Conservation (phyloP, 2,113 vertebrate genomes). For the Bucco capensis region DNA sequence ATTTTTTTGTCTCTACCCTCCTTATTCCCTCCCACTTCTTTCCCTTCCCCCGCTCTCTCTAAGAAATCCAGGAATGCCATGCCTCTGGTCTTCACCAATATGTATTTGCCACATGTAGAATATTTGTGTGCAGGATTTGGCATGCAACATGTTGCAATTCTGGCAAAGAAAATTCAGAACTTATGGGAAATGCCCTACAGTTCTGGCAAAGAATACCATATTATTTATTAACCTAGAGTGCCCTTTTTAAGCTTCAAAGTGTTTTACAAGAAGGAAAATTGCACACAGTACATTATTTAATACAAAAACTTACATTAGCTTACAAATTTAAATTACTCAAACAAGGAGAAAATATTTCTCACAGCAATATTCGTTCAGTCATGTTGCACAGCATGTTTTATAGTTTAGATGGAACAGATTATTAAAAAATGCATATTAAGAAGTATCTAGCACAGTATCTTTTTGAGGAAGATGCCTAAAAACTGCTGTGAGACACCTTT, state of each 20-base stretch:
- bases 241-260: slow-evolving; percentile 64
- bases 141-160: slow-evolving; percentile 42
- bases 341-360: slow-evolving; percentile 23
- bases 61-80: slow-evolving; percentile 34
- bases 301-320: slow-evolving; percentile 58
- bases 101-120: slow-evolving; percentile 19
- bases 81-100: slow-evolving; percentile 26
- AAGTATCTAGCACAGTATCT: not conserved
- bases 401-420: slow-evolving; percentile 50
- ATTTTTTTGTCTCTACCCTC: not conserved
- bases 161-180: slow-evolving; percentile 34
- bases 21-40: slow-evolving; percentile 1
- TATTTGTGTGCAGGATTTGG: slow-evolving; percentile 50
- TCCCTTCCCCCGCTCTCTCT: not conserved
- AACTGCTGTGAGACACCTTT: not conserved
- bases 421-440: slow-evolving; percentile 48
- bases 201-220: slow-evolving; percentile 47
- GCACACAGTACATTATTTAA: slow-evolving; percentile 52
- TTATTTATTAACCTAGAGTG: slow-evolving; percentile 58
- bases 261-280: slow-evolving; percentile 53
- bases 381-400: slow-evolving; percentile 26
- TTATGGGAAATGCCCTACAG: slow-evolving; percentile 59
- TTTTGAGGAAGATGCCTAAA: slow-evolving; percentile 24
- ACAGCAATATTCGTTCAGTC: slow-evolving; percentile 49
- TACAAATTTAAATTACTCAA: slow-evolving; percentile 60